A percentile compares a stretch with the other conserved stretches of the same genome.
Conservation (phyloP, 2,888 invertebrate genomes). For the Netelia virgata region DNA sequence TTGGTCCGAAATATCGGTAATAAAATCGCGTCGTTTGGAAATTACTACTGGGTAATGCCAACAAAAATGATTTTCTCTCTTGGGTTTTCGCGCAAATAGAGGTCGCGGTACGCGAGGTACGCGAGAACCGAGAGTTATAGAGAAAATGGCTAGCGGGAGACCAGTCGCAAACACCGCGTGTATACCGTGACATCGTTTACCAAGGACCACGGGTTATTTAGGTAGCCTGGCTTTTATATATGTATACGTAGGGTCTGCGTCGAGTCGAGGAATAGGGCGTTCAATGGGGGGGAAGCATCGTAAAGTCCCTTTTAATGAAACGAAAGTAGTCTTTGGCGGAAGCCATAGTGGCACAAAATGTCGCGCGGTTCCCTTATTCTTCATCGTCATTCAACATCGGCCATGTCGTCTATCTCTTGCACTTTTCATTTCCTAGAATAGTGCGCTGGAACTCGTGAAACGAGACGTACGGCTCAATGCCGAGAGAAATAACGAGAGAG, state of each 20-base stretch:
- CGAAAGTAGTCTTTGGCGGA: slow-evolving; percentile 45
- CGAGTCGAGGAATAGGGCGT: too few relatives aligned
- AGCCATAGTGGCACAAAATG: slow-evolving; percentile 3
- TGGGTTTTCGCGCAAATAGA: not conserved
- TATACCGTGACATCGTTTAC: not conserved
- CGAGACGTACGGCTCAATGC: not conserved
- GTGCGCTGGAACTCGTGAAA: not conserved
- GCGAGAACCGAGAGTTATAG: not conserved
- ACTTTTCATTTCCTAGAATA: not conserved
- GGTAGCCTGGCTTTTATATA: not conserved
- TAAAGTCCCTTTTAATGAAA: slow-evolving; percentile 62
- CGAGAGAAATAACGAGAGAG: not conserved
- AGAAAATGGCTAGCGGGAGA: not conserved
- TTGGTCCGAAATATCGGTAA: not conserved
- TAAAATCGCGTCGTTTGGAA: not conserved
- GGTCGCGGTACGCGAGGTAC: not conserved
- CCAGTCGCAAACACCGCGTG: slow-evolving; percentile 2
- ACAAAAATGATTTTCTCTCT: not conserved
- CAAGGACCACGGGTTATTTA: slow-evolving; percentile 34
- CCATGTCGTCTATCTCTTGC: not conserved
- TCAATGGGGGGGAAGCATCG: slow-evolving; percentile 8
- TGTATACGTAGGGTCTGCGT: slow-evolving; percentile 10
- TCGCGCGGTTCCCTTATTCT: slow-evolving; percentile 1
- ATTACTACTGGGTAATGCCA: not conserved
- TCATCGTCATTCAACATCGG: not conserved